These are phyloP conservation scores for Polydrusus cervinus DNA, from an alignment of 2,888 invertebrate genomes.

Conservation along the genomic window DNA sequence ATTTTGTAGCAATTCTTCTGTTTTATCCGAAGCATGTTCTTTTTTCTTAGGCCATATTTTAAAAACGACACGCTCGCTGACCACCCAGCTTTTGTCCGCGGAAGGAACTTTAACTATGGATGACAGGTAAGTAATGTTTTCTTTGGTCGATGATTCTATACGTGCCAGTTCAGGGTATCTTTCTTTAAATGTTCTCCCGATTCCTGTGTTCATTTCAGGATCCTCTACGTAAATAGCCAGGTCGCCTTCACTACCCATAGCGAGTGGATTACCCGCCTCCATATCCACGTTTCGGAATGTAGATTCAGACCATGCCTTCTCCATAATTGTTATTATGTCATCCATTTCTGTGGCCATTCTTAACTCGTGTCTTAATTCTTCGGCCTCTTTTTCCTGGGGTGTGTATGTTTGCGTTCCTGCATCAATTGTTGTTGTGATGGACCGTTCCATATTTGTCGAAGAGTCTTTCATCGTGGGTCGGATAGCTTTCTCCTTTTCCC, in stretches of 20 bases:
- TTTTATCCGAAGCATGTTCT: not conserved
- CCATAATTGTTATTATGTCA: not conserved
- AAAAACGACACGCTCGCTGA: not conserved
- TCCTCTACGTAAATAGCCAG: not conserved
- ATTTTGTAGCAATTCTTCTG: not conserved
- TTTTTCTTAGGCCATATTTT: not conserved
- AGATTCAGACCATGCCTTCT: not conserved
- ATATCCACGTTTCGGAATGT: not conserved
- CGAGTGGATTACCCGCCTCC: not conserved
- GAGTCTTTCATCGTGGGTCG: not conserved
- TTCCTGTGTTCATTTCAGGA: not conserved
- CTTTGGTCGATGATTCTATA: not conserved
- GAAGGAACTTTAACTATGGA: not conserved
- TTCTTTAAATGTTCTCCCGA: not conserved
- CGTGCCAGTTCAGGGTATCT: not conserved
- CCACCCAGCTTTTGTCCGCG: not conserved
- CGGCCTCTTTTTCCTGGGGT: not conserved
- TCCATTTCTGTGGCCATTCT: not conserved
- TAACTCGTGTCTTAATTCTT: not conserved
- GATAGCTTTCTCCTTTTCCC: not conserved
- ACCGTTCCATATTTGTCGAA: not conserved
- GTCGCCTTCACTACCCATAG: not conserved
- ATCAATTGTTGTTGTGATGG: not conserved
- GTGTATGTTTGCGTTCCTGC: not conserved
- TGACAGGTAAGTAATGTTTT: conserved; percentile 1